phyloP scores from a whole-genome alignment of 1,140 invertebrate species.

The Eubasilissa regina region DNA sequence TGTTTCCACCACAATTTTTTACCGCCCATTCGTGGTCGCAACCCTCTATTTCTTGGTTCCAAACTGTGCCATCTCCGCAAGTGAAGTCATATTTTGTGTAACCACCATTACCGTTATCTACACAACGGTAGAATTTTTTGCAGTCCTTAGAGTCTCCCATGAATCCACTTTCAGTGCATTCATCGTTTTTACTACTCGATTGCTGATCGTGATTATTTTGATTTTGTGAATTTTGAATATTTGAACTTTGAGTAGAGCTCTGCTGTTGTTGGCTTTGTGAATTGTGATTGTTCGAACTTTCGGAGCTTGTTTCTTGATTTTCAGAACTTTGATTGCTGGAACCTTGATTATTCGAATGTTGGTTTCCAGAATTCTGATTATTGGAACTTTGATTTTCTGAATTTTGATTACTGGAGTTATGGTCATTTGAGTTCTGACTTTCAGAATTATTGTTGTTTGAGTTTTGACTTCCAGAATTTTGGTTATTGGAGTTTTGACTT shows the following conservation, averaged over 20 bases:
- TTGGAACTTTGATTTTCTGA: background rate
- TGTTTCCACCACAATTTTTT: conserved; percentile 61
- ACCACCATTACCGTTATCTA: conserved; percentile 74
- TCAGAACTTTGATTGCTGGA: conserved; percentile 42
- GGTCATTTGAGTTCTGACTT: background rate
- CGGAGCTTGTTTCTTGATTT: background rate
- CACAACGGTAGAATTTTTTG: conserved; percentile 85
- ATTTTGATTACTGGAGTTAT: background rate
- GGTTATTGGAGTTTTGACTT: conserved; percentile 10
- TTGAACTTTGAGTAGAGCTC: conserved; percentile 16
- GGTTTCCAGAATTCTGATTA: background rate
- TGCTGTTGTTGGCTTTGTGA: conserved; percentile 1
- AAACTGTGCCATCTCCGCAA: conserved; percentile 82
- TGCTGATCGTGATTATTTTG: background rate
- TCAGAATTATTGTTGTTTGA: background rate
- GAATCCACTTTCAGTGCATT: conserved; percentile 77
- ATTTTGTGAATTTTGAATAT: conserved; percentile 20
- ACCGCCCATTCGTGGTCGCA: conserved; percentile 80
- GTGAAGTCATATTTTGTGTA: conserved; percentile 79
- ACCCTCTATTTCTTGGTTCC: conserved; percentile 77
- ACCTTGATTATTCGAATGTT: conserved; percentile 32
- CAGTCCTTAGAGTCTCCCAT: conserved; percentile 79
- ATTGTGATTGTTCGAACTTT: background rate
- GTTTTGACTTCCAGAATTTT: conserved; percentile 17
- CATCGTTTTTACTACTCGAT: conserved; percentile 37